Conservation (phyloP, 2,888 invertebrate genomes). For the Netelia melanura region DNA sequence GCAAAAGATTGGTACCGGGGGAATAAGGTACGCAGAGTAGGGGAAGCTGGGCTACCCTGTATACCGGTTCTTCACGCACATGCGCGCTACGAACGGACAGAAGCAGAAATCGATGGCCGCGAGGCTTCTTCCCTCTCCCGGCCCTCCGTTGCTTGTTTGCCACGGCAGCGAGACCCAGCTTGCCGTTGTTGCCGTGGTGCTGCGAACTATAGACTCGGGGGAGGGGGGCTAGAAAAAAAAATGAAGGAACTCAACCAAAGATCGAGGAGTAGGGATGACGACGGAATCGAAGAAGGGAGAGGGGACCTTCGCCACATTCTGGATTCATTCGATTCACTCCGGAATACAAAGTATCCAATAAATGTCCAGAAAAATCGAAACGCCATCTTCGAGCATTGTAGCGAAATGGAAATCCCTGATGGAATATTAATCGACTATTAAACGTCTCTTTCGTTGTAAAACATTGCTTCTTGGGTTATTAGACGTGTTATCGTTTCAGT, state of each 20-base stretch:
- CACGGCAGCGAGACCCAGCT: not conserved
- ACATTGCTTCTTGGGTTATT: too few species aligned
- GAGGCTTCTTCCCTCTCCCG: slow-evolving; percentile 66
- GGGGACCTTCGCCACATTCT: slow-evolving; percentile 43
- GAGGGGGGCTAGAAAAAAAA: slow-evolving; percentile 38
- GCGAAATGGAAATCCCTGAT: slow-evolving; percentile 44
- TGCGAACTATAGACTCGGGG: not conserved
- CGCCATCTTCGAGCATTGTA: slow-evolving; percentile 3
- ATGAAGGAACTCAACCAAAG: slow-evolving; percentile 52
- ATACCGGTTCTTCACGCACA: slow-evolving; percentile 61
- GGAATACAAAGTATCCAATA: slow-evolving; percentile 63
- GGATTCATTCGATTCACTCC: slow-evolving; percentile 57
- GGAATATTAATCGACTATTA: slow-evolving; percentile 59
- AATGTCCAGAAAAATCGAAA: slow-evolving; percentile 51
- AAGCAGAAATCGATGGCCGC: slow-evolving; percentile 81
- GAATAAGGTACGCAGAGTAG: slow-evolving; percentile 61
- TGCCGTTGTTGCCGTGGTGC: slow-evolving; percentile 35
- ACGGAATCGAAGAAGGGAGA: slow-evolving; percentile 40
- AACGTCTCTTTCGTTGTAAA: slow-evolving; percentile 22
- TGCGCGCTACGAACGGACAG: slow-evolving; percentile 52
- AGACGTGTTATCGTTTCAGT: too few species aligned
- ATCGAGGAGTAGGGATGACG: slow-evolving; percentile 37
- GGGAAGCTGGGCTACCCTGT: slow-evolving; percentile 44
- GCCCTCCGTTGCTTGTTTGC: not conserved
- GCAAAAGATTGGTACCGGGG: slow-evolving; percentile 63